Evolutionary conservation across 2,888 invertebrate genomes (phyloP).

Genomic region (Vannuccia rotundouncinata): DNA sequence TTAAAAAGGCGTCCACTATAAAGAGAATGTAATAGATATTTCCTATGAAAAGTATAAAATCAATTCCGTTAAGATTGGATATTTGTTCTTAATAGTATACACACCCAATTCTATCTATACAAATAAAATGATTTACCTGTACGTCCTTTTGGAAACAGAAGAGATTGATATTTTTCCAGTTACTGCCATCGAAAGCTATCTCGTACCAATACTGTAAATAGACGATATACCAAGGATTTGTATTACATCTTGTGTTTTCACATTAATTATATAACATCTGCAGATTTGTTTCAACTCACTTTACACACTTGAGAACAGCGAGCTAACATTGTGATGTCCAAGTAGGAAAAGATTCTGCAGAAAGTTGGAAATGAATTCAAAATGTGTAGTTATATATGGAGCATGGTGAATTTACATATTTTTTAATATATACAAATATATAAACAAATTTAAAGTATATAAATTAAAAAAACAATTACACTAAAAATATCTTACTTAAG

Average conservation of each 20-base stretch:
- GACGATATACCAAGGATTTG: background rate
- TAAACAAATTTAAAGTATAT: background rate
- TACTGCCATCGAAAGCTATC: slow-evolving; percentile 92
- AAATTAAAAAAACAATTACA: background rate
- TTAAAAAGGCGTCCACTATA: too few relatives aligned
- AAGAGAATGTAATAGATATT: too few relatives aligned
- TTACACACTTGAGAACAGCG: slow-evolving; percentile 73
- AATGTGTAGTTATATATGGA: background rate
- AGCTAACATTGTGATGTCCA: slow-evolving; percentile 90
- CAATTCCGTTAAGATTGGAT: too few relatives aligned
- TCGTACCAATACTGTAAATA: slow-evolving; percentile 77
- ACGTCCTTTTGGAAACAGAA: slow-evolving; percentile 97
- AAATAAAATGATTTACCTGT: slow-evolving; percentile 70
- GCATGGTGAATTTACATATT: background rate
- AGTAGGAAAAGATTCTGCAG: slow-evolving; percentile 65
- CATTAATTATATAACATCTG: background rate
- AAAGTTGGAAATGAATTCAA: background rate
- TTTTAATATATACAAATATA: background rate
- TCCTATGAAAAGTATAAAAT: too few relatives aligned
- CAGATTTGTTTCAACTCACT: slow-evolving; percentile 48
- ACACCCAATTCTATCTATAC: too few relatives aligned
- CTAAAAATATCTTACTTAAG: background rate
- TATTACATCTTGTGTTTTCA: slow-evolving; percentile 27
- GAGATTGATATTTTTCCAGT: slow-evolving; percentile 97
- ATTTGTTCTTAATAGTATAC: too few relatives aligned